Evolutionary conservation across 2,888 invertebrate species (phyloP), one percentile per base, ranked within the genome.

Genomic region (Amiota communis): DNA sequence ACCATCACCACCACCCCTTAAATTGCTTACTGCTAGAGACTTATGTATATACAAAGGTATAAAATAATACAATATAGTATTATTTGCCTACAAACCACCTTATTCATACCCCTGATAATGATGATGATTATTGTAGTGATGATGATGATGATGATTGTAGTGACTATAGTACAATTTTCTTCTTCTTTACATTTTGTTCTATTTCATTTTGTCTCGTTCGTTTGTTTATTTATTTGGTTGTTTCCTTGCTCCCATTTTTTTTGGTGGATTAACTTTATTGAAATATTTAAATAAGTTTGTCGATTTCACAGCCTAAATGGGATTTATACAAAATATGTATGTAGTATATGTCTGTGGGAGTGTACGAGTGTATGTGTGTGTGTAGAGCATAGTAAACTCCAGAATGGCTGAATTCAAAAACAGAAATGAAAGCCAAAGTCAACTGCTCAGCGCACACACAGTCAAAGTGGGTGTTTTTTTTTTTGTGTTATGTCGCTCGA

Each of bases 261-360:
- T 78, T 75, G 77, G 77, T 80, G 81, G 86, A 86, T 87, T 87
- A 85, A 81, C 81, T 87, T 87, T 87, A 87, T 87, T 87, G 87
- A 86, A 86, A 87, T 87, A 87, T 87, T 87, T 84, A 87, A 86
- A 86, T 86, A 84, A 86, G 87, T 84, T 87, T 84, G 84, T 79
- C 81, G 84, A 84, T 86, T 81, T 76, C 6, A 78, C 80, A 80
- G 86, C 83, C 84, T 84, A 83, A 86, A 84, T 84, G 82, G 82
- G 84, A 83, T 86, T 86, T 85, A 74, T 78, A 76, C 48, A 72
- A 36, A 36, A 36, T 36, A 36, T 36, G 23, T 23, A 23, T 23
- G 23, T 1, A 1, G 23, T 23, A 23, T 23, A 3, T 23, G 23
- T 23, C 23, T 23, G 23, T 23, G 36, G 23, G 36, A 65, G 75